Evolutionary conservation across 2,113 vertebrate genomes (phyloP).

Genomic region (Chauna torquata): DNA sequence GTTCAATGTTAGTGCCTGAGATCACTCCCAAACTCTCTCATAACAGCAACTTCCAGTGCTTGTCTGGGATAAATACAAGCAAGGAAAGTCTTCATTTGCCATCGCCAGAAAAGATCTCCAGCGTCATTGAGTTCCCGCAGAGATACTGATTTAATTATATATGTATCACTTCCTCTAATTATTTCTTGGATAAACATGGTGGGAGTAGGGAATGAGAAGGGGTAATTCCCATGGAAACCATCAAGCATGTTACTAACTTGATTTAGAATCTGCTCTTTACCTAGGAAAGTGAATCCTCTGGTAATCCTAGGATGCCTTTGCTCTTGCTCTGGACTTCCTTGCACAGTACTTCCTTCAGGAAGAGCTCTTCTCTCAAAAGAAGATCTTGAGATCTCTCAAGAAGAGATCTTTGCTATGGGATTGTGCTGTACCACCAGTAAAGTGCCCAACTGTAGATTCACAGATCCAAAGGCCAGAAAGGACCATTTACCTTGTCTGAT

Average conservation of each 20-base stretch:
- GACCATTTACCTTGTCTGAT: not conserved
- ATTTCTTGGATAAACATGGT: not conserved
- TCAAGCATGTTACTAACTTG: not conserved
- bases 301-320: not conserved
- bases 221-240: not conserved
- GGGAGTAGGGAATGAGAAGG: not conserved
- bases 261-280: not conserved
- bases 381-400: not conserved
- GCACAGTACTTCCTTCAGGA: not conserved
- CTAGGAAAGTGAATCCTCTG: not conserved
- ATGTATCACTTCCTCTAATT: not conserved
- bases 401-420: not conserved
- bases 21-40: not conserved
- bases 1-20: not conserved
- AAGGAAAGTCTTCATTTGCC: not conserved
- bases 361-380: not conserved
- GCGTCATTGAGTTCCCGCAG: not conserved
- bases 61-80: not conserved
- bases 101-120: not conserved
- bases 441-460: not conserved
- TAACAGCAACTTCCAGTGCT: not conserved
- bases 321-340: not conserved
- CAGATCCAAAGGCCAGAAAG: not conserved
- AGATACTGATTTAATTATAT: not conserved
- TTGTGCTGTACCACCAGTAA: not conserved